Base-by-base conservation (phyloP, 2,888 invertebrate genomes). In the Heliconius cydno region DNA sequence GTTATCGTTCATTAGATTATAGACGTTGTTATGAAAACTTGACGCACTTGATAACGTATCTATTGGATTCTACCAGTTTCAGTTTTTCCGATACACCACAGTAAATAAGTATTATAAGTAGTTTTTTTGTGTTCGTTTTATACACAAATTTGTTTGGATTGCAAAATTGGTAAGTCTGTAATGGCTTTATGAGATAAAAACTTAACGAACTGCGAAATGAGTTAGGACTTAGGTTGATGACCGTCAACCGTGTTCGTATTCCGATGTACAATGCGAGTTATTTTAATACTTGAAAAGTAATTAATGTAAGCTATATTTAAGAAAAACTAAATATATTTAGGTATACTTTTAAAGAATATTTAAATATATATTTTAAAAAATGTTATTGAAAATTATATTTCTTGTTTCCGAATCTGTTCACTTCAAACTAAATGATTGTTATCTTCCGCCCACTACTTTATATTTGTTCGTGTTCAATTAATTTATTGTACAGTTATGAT, bases 1-100 rank as follows among this genome's bases (percentile, higher is more conserved):
- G 80, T 83, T 85, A 84, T 86, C 84, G 80, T 85, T 79, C 80
- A 82, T 81, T 81, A 77, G 84, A 85, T 87, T 89, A 88, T 90
- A 89, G 84, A 82, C 86, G 88, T 87, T 88, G 87, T 87, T 89
- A 84, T 90, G 86, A 85, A 87, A 84, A 88, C 85, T 86, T 86
- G 86, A 68, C 87, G 81, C 83, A 82, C 80, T 86, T 84, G 91
- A 92, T 92, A 92, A 83, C 87, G 84, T 91, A 92, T 92, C 88
- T 83, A 82, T 79, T 71, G 72, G 80, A 82, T 84, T 87, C 82
- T 83, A 81, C 79, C 82, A 84, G 82, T 82, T 77, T 68, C 28
- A 60, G 85, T 79, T 85, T 85, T 89, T 85, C 84, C 85, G 85
- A 83, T 83, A 82, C 82, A 84, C 84, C 71, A 78, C 71, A 79